phyloP scores from a whole-genome alignment of 2,888 invertebrate species.

The Dicycla oo region DNA sequence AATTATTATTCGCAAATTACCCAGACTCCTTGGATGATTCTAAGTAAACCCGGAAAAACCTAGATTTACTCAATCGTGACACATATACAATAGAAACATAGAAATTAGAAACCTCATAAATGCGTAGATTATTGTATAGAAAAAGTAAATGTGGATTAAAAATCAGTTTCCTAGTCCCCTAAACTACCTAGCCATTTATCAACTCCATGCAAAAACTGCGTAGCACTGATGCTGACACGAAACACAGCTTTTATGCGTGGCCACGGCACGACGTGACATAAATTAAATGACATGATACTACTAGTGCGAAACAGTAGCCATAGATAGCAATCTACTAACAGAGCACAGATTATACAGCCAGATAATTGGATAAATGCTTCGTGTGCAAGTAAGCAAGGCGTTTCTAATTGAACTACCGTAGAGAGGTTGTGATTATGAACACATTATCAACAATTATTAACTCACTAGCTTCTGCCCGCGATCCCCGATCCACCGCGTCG shows the following conservation, averaged over 20 bases:
- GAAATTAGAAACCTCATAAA: too few relatives aligned
- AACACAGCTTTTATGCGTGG: constrained; percentile 63
- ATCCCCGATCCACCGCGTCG: too few relatives aligned
- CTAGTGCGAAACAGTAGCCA: constrained; percentile 57
- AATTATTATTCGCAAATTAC: too few relatives aligned
- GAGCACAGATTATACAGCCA: constrained; percentile 39
- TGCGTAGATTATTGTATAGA: not conserved
- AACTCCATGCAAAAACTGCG: constrained; percentile 59
- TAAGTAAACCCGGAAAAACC: too few relatives aligned
- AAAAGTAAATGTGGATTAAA: not conserved
- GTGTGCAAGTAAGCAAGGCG: constrained; percentile 40
- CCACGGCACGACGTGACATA: constrained; percentile 64
- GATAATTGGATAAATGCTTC: constrained; percentile 53
- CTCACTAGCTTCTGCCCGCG: too few relatives aligned
- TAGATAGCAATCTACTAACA: constrained; percentile 55
- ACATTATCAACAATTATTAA: constrained; percentile 21
- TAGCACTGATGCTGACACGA: constrained; percentile 46
- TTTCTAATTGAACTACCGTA: constrained; percentile 36
- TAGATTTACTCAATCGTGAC: too few relatives aligned
- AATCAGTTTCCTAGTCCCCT: not conserved
- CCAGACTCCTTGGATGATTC: too few relatives aligned
- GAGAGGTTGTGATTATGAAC: constrained; percentile 22
- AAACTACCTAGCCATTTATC: constrained; percentile 49
- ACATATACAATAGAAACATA: too few relatives aligned
- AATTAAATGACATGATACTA: constrained; percentile 61